A percentile compares a stretch with the other conserved stretches of the same genome.
Evolutionary conservation across 1,140 invertebrate species (phyloP).

Genomic region (Trichomalopsis sarcophagae): DNA sequence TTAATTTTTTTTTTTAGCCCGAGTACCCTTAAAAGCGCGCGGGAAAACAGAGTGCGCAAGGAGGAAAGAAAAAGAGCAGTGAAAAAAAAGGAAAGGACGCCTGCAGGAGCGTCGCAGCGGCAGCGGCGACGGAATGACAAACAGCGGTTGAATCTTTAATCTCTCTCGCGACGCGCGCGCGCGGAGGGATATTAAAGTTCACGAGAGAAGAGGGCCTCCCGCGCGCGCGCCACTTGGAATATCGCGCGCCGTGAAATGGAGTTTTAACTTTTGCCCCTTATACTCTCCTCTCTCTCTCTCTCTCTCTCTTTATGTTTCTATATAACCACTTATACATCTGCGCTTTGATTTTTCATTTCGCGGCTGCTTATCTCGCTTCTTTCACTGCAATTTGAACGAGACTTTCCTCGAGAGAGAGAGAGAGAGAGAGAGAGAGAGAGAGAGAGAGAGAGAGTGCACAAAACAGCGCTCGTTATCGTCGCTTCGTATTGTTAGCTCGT

Average conservation of each 20-base stretch:
- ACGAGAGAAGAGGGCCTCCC: constrained; percentile 60
- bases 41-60: neutral
- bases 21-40: neutral
- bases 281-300: constrained; percentile 19
- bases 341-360: constrained; percentile 31
- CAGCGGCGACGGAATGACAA: constrained; percentile 65
- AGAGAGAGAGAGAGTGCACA: no score
- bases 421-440: no score
- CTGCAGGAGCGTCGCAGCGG: constrained; percentile 30
- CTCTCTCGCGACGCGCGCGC: constrained; percentile 61
- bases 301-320: constrained; percentile 8
- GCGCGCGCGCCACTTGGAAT: constrained; percentile 57
- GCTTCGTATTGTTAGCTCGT: neutral
- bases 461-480: neutral
- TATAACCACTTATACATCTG: neutral
- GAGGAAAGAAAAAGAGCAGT: neutral
- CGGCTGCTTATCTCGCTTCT: neutral
- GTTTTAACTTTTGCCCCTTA: constrained; percentile 58
- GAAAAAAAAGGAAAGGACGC: neutral
- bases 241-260: constrained; percentile 59
- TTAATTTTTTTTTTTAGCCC: neutral
- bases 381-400: neutral
- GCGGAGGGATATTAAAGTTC: constrained; percentile 64
- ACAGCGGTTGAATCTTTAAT: constrained; percentile 68
- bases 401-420: no score